These are phyloP conservation scores for Phalacrocorax aristotelis DNA, from an alignment of 2,113 vertebrate species.

Conservation along the genomic window DNA sequence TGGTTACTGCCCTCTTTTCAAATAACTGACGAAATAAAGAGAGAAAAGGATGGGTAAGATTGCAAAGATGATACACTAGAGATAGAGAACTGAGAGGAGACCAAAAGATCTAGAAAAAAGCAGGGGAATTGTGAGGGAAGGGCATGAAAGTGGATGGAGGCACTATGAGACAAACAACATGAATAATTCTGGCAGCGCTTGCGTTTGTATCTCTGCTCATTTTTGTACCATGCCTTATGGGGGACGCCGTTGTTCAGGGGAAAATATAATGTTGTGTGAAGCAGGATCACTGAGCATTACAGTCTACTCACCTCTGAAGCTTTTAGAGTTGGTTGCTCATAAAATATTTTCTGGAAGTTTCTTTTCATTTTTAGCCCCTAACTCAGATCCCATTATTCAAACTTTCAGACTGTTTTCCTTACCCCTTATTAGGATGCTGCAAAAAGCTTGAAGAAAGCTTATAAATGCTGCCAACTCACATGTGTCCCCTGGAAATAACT, in stretches of 20 bases:
- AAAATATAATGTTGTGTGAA: not conserved
- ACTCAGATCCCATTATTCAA: not conserved
- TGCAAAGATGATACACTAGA: not conserved
- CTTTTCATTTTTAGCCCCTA: not conserved
- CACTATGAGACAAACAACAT: not conserved
- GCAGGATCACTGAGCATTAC: not conserved
- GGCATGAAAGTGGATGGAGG: not conserved
- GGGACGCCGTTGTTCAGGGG: not conserved
- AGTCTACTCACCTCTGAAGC: not conserved
- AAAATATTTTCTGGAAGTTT: not conserved
- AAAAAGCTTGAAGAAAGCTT: not conserved
- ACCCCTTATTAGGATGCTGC: not conserved
- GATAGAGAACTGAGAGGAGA: not conserved
- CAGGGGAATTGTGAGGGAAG: not conserved
- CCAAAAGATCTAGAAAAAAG: not conserved
- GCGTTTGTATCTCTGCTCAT: not conserved
- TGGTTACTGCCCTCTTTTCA: not conserved
- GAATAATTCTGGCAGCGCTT: not conserved
- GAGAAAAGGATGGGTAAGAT: not conserved
- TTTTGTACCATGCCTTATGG: not conserved
- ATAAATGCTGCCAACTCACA: not conserved
- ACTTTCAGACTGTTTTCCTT: not conserved
- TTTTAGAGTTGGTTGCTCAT: not conserved
- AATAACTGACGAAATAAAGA: not conserved
- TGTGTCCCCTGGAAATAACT: not conserved